Conservation (phyloP, 2,888 invertebrate genomes). For the Bugula neritina region DNA sequence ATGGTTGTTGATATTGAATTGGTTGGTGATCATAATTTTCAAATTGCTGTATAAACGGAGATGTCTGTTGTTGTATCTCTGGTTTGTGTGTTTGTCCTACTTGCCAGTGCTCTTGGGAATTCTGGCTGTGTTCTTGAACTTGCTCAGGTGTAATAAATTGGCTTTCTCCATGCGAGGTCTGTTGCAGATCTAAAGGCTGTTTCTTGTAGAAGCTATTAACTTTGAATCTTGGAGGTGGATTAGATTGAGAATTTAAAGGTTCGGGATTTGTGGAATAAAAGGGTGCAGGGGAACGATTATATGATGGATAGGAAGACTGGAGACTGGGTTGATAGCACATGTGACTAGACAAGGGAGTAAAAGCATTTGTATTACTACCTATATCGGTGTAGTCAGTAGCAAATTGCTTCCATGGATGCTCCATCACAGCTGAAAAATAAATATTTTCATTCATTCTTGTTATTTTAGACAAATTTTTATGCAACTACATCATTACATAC, state of each 20-base stretch:
- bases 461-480: too few species aligned
- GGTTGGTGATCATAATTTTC: background rate
- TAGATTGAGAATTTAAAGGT: too few species aligned
- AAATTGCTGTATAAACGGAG: background rate
- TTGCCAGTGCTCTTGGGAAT: background rate
- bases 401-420: constrained; percentile 5
- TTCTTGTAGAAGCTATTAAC: background rate
- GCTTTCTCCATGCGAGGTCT: background rate
- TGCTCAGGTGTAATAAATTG: too few species aligned
- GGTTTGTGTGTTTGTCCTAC: background rate
- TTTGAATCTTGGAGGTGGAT: background rate
- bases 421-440: background rate
- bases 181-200: background rate
- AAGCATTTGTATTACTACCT: background rate
- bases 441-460: too few species aligned
- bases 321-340: background rate
- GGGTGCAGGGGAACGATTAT: constrained; percentile 25
- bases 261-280: background rate
- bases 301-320: background rate
- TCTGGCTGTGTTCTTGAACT: background rate
- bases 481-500: too few species aligned
- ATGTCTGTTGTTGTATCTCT: background rate
- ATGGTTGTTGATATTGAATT: background rate
- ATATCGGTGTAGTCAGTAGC: constrained; percentile 12
- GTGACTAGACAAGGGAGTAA: background rate